These are phyloP conservation scores for Brachionus sp. DNA, from an alignment of 1,140 invertebrate genomes.

Conservation along the genomic window DNA sequence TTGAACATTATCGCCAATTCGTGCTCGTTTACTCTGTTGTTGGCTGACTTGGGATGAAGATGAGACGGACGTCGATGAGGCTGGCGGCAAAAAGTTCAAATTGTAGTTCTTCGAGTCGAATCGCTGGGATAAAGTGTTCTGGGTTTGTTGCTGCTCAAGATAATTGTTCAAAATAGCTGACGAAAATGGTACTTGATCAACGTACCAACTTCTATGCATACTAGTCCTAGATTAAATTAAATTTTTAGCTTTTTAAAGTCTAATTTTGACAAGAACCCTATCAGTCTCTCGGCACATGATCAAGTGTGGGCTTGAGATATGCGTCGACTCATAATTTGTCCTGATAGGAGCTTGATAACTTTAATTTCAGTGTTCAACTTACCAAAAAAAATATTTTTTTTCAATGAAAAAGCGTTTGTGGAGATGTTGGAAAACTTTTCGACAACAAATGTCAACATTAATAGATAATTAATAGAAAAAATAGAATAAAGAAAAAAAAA, in stretches of 20 bases:
- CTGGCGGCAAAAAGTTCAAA: background rate
- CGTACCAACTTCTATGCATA: constrained; percentile 46
- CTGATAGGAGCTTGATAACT: background rate
- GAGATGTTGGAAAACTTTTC: background rate
- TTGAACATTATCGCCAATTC: background rate
- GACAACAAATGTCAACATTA: background rate
- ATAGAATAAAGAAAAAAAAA: background rate
- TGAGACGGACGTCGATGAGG: background rate
- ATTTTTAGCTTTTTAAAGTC: too few species aligned
- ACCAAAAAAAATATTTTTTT: background rate
- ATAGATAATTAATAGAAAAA: background rate
- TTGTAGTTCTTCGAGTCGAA: background rate
- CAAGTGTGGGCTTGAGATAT: background rate
- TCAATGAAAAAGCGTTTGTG: background rate
- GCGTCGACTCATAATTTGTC: background rate
- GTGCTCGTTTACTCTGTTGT: constrained; percentile 13
- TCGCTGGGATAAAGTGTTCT: background rate
- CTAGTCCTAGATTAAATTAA: background rate
- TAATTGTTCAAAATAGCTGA: constrained; percentile 33
- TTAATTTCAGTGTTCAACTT: background rate
- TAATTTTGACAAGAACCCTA: too few species aligned
- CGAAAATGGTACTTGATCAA: constrained; percentile 45
- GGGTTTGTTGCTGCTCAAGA: constrained; percentile 3
- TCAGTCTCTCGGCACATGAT: background rate
- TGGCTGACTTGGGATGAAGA: background rate